A percentile compares a stretch with the other conserved stretches of the same genome.
phyloP scores from a whole-genome alignment of 2,888 invertebrate species.

The Crioceris asparagi region DNA sequence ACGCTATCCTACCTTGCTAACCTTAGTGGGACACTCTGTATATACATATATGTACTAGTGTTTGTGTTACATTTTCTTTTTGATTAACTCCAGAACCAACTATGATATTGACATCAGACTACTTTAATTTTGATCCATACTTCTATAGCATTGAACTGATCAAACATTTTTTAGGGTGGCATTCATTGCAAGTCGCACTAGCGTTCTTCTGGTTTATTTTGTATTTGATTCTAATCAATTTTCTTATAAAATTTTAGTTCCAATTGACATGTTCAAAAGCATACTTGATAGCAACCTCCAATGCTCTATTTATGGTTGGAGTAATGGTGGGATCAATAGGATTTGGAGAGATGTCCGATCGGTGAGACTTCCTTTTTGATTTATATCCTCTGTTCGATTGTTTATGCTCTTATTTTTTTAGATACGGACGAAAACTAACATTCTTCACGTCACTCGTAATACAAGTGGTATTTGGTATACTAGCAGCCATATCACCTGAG shows the following conservation, averaged over 20 bases:
- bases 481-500: conserved; percentile 57
- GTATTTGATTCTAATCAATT: conserved; percentile 7
- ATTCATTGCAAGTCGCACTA: not conserved
- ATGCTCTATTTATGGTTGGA: conserved; percentile 61
- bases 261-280: conserved; percentile 54
- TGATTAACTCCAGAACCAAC: too few relatives aligned
- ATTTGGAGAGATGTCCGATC: conserved; percentile 63
- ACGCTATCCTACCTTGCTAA: too few relatives aligned
- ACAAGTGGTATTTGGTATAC: conserved; percentile 55
- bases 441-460: conserved; percentile 62
- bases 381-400: too few relatives aligned
- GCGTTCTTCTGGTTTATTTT: not conserved
- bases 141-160: too few relatives aligned
- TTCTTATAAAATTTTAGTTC: conserved; percentile 48
- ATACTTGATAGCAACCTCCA: conserved; percentile 53
- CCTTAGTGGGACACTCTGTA: too few relatives aligned
- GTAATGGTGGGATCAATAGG: conserved; percentile 61
- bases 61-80: too few relatives aligned
- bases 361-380: too few relatives aligned
- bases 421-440: conserved; percentile 58
- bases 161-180: not conserved
- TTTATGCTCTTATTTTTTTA: conserved; percentile 20
- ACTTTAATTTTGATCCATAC: too few relatives aligned
- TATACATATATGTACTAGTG: too few relatives aligned
- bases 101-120: too few relatives aligned